Conservation (phyloP, 92 coral and sea anemone genomes). For the Heteractis magnifica region DNA sequence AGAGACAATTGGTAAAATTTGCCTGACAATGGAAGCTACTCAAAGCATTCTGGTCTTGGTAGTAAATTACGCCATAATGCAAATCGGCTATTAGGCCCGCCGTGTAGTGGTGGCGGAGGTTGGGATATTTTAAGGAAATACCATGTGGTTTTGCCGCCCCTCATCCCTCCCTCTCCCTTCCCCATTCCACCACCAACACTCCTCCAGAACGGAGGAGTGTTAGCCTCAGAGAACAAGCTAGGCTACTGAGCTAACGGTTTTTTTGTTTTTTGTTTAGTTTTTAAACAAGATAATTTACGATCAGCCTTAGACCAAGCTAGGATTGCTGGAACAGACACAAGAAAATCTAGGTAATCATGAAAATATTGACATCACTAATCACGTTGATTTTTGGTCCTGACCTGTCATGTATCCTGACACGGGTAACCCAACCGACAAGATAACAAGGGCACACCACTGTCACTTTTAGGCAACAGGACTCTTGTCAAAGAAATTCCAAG, state of each 20-base stretch:
- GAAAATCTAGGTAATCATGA: conserved; percentile 60
- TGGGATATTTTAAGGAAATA: background rate
- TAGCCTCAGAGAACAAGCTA: background rate
- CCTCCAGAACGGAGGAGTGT: too few species aligned
- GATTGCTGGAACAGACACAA: conserved; percentile 61
- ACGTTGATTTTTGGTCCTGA: background rate
- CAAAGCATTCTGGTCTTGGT: too few species aligned
- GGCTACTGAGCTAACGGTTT: too few species aligned
- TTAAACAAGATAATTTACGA: conserved; percentile 85
- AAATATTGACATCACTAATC: background rate
- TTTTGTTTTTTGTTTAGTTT: conserved; percentile 54
- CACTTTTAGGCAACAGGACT: too few species aligned
- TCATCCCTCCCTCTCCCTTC: too few species aligned
- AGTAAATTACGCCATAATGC: too few species aligned
- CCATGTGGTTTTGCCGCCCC: background rate
- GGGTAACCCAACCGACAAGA: background rate
- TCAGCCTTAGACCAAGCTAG: conserved; percentile 84
- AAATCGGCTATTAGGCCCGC: too few species aligned
- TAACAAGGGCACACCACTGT: background rate
- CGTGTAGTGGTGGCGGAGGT: background rate
- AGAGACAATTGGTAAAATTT: too few species aligned
- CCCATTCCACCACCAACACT: too few species aligned
- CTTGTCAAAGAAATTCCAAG: too few species aligned
- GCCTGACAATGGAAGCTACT: too few species aligned
- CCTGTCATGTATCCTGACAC: too few species aligned